Evolutionary conservation across 2,113 vertebrate species (phyloP).

Genomic region (Paradoxurus hermaphroditus): DNA sequence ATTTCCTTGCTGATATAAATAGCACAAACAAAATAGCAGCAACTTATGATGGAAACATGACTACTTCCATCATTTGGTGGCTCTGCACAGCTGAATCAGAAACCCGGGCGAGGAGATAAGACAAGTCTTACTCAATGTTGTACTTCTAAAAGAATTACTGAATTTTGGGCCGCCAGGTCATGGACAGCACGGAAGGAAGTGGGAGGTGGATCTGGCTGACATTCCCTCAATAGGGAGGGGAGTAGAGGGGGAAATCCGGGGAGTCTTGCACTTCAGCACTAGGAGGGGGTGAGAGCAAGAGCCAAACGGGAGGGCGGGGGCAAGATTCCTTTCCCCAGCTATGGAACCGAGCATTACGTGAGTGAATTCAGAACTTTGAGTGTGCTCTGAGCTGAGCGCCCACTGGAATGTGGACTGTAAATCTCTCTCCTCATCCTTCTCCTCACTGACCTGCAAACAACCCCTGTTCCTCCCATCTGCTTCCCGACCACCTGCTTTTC

Average conservation of each 20-base stretch:
- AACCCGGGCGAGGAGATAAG: neutral
- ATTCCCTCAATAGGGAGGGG: neutral
- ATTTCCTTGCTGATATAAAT: neutral
- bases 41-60: neutral
- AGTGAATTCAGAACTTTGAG: slow-evolving; percentile 4
- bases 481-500: slow-evolving; percentile 38
- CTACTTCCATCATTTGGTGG: neutral
- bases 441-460: slow-evolving; percentile 1
- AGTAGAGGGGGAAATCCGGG: neutral
- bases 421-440: slow-evolving; percentile 40
- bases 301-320: neutral
- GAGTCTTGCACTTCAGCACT: neutral
- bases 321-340: neutral
- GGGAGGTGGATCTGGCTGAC: neutral
- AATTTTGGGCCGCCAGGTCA: neutral
- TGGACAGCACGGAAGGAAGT: neutral
- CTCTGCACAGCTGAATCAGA: neutral
- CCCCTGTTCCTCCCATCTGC: slow-evolving; percentile 41
- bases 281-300: neutral
- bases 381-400: neutral
- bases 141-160: neutral
- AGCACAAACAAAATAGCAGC: slow-evolving; percentile 5
- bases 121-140: neutral
- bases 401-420: slow-evolving; percentile 64
- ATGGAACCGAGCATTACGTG: neutral